phyloP scores from a whole-genome alignment of 2,797 vertebrate species.

The Emys orbicularis region DNA sequence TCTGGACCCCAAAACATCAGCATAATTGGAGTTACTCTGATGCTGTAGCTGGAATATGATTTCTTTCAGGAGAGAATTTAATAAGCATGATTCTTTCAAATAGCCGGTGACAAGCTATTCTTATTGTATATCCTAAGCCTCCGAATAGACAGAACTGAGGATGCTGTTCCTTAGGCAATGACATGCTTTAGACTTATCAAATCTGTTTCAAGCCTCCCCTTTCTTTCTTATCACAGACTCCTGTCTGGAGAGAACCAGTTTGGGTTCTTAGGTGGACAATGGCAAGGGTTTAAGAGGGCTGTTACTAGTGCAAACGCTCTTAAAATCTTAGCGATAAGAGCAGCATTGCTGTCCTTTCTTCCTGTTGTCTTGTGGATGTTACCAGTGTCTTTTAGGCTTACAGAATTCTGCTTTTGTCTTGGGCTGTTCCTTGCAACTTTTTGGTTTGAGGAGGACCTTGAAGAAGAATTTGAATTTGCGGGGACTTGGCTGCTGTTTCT shows the following conservation, averaged over 20 bases:
- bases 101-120: background rate
- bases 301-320: background rate
- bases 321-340: background rate
- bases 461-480: background rate
- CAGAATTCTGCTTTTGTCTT: background rate
- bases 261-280: background rate
- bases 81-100: accelerated
- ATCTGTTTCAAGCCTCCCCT: background rate
- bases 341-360: background rate
- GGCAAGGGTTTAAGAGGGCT: background rate
- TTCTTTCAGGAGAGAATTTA: background rate
- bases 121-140: background rate
- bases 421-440: background rate
- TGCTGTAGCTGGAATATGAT: background rate
- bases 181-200: background rate
- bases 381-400: background rate
- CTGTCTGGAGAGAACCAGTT: background rate
- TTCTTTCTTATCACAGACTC: background rate
- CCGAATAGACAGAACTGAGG: background rate
- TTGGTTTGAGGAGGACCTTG: background rate
- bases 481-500: accelerated
- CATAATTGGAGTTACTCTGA: background rate
- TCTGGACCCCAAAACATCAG: background rate
- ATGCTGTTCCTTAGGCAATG: background rate
- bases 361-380: background rate